Conservation (phyloP, 2,797 vertebrate genomes). For the Danio kyathit region DNA sequence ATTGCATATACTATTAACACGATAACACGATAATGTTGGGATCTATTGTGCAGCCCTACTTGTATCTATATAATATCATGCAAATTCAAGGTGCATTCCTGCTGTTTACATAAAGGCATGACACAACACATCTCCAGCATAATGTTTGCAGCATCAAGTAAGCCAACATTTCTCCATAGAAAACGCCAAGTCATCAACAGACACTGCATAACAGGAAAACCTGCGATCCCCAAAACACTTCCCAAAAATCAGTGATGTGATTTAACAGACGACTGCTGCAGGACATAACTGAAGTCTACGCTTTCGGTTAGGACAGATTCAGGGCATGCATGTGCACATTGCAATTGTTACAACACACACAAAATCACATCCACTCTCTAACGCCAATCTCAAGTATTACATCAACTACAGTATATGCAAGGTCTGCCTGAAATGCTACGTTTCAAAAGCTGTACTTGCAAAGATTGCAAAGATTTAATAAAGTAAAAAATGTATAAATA, state of each 20-base stretch:
- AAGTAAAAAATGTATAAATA: no score
- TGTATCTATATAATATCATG: no score
- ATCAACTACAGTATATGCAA: neutral
- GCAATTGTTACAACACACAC: slow-evolving; percentile 1
- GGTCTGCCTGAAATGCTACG: neutral
- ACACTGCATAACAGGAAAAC: neutral
- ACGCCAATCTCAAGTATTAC: neutral
- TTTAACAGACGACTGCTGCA: slow-evolving; percentile 8
- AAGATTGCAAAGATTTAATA: neutral
- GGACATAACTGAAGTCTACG: neutral
- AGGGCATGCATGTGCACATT: neutral
- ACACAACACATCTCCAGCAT: neutral
- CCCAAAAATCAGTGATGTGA: neutral
- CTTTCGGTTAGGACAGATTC: neutral
- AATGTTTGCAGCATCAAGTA: slow-evolving; percentile 9
- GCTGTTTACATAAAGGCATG: neutral
- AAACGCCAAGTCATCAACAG: slow-evolving; percentile 28
- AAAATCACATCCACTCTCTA: neutral
- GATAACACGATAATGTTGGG: no score
- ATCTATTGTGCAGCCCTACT: no score
- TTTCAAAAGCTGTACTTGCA: neutral
- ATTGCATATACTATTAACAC: no score
- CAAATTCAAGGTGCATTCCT: neutral
- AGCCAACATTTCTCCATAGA: neutral
- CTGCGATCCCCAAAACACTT: slow-evolving; percentile 5